These are phyloP conservation scores for Drosophila busckii DNA, from an alignment of 1,140 invertebrate genomes.

Conservation along the genomic window DNA sequence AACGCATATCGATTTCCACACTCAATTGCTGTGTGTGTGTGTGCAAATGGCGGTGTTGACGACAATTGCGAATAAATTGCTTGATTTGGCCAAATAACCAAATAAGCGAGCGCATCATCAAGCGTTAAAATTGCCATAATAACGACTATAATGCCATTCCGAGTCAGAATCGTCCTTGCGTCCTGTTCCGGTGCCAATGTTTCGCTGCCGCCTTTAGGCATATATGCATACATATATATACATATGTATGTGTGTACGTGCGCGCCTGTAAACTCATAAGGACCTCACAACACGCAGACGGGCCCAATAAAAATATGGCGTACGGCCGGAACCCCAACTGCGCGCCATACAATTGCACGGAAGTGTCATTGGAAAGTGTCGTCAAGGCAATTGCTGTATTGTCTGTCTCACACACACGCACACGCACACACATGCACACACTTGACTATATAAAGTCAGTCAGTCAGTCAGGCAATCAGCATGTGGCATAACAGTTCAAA, in stretches of 20 bases:
- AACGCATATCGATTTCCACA: conserved; percentile 75
- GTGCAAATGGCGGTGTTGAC: conserved; percentile 36
- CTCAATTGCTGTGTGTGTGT: too few relatives aligned
- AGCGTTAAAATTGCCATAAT: conserved; percentile 69
- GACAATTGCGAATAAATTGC: conserved; percentile 75
- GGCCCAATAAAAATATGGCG: conserved; percentile 61
- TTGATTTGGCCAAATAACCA: conserved; percentile 74
- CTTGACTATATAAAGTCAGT: conserved; percentile 5
- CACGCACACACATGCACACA: conserved; percentile 12
- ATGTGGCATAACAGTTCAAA: too few relatives aligned
- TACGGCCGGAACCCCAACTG: conserved; percentile 50
- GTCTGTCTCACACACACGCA: conserved; percentile 30
- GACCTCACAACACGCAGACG: conserved; percentile 66
- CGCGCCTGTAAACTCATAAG: conserved; percentile 70
- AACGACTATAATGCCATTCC: conserved; percentile 59
- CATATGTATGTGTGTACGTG: conserved; percentile 12
- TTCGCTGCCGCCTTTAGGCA: conserved; percentile 16
- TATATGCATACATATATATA: conserved; percentile 14
- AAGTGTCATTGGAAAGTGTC: conserved; percentile 70
- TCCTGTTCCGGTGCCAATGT: conserved; percentile 44
- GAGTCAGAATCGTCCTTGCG: conserved; percentile 48
- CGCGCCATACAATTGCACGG: conserved; percentile 68
- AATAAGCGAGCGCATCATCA: conserved; percentile 63
- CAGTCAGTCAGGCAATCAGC: conserved; percentile 20
- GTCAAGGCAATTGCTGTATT: conserved; percentile 64